Conservation (phyloP, 2,888 invertebrate species). For the Galerucella calmariensis region DNA sequence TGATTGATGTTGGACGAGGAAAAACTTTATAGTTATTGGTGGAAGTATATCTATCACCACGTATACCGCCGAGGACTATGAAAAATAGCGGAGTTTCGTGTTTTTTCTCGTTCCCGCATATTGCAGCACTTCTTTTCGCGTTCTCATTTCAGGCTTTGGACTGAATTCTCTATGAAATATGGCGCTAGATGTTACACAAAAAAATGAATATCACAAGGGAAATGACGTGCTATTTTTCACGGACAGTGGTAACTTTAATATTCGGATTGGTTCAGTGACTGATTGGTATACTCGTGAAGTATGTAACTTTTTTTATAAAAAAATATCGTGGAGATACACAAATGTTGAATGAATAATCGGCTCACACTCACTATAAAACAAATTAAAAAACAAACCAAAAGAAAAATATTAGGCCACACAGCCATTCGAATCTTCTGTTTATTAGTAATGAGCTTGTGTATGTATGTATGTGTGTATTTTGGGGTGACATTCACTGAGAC, state of each 20-base stretch:
- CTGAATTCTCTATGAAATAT: slow-evolving; percentile 34
- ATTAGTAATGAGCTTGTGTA: no score
- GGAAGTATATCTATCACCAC: slow-evolving; percentile 31
- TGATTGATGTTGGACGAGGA: slow-evolving; percentile 17
- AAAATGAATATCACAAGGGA: slow-evolving; percentile 35
- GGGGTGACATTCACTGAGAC: no score
- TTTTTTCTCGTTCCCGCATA: slow-evolving; percentile 29
- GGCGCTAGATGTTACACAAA: slow-evolving; percentile 27
- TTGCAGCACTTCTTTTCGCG: slow-evolving; percentile 30
- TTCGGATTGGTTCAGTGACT: slow-evolving; percentile 23
- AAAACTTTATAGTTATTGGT: slow-evolving; percentile 32
- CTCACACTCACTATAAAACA: no score
- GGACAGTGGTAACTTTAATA: slow-evolving; percentile 30
- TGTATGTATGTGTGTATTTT: no score
- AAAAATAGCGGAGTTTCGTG: slow-evolving; percentile 30
- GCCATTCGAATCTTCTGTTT: no score
- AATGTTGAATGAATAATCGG: neutral
- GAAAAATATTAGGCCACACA: no score
- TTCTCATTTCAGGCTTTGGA: slow-evolving; percentile 27
- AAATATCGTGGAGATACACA: neutral
- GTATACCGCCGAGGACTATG: slow-evolving; percentile 19
- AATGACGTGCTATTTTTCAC: slow-evolving; percentile 33
- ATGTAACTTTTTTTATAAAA: neutral
- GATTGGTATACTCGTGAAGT: slow-evolving; percentile 5
- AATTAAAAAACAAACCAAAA: no score